Percentiles rank a stretch among this genome's conserved stretches.
Conservation (phyloP, 2,113 vertebrate genomes). For the Thinocorus orbignyianus region DNA sequence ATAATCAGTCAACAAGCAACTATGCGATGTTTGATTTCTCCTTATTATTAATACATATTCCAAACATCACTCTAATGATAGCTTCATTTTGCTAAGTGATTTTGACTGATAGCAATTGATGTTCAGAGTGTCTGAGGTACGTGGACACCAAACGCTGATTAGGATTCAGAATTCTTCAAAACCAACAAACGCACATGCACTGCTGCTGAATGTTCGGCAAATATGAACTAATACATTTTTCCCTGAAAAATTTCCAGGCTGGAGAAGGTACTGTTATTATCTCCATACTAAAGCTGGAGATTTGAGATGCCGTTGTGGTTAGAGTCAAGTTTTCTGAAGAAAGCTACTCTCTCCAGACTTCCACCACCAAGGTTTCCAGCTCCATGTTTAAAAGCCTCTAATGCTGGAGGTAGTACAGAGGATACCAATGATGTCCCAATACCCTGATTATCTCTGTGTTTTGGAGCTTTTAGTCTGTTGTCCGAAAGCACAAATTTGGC, state of each 20-base stretch:
- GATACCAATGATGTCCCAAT: no score
- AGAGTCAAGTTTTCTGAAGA: not conserved
- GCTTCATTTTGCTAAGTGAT: not conserved
- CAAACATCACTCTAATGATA: not conserved
- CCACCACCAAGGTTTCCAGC: not conserved
- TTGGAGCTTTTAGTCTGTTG: not conserved
- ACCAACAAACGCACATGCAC: not conserved
- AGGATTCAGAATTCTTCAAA: not conserved
- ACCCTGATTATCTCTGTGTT: not conserved
- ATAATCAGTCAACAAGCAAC: not conserved
- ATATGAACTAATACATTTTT: not conserved
- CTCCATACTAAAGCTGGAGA: not conserved
- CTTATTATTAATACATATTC: not conserved
- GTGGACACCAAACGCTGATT: fast-evolving
- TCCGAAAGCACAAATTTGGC: not conserved
- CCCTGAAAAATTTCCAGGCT: not conserved
- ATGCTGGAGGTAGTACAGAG: not conserved
- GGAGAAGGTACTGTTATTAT: not conserved
- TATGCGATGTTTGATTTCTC: not conserved
- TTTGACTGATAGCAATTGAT: not conserved
- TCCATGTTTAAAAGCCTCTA: not conserved
- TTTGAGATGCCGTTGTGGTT: not conserved
- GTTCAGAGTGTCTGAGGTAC: not conserved
- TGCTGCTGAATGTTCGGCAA: not conserved
- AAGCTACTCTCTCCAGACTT: not conserved